phyloP scores from a whole-genome alignment of 1,140 invertebrate species.

The Dinoponera quadriceps region DNA sequence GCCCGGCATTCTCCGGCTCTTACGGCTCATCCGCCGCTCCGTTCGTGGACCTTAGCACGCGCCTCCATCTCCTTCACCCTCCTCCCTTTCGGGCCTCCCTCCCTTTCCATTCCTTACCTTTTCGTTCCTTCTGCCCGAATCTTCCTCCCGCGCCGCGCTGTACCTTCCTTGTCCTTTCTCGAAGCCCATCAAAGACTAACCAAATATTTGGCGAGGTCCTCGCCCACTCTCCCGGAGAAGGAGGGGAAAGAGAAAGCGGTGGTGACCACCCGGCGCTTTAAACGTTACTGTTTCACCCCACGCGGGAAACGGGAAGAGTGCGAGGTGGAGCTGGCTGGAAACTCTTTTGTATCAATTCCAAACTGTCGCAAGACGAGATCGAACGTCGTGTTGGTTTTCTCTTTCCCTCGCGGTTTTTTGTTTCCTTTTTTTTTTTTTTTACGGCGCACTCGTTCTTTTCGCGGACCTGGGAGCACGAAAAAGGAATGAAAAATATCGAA shows the following conservation, averaged over 20 bases:
- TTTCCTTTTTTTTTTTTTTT: neutral
- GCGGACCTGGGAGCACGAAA: neutral
- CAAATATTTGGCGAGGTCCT: conserved; percentile 85
- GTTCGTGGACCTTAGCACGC: conserved; percentile 59
- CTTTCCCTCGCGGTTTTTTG: neutral
- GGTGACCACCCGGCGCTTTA: conserved; percentile 56
- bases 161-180: conserved; percentile 69
- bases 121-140: conserved; percentile 36
- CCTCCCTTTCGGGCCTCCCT: conserved; percentile 34
- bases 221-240: conserved; percentile 72
- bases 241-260: conserved; percentile 1
- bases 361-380: conserved; percentile 61
- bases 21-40: conserved; percentile 48
- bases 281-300: conserved; percentile 69
- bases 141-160: conserved; percentile 61
- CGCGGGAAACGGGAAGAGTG: conserved; percentile 40
- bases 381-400: conserved; percentile 18
- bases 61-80: conserved; percentile 51
- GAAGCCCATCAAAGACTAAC: conserved; percentile 77
- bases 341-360: conserved; percentile 72
- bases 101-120: conserved; percentile 49
- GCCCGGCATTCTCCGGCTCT: conserved; percentile 69
- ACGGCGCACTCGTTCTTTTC: neutral
- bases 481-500: neutral
- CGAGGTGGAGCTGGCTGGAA: conserved; percentile 20